phyloP scores from a whole-genome alignment of 2,888 invertebrate genomes.

The Diploptera punctata region DNA sequence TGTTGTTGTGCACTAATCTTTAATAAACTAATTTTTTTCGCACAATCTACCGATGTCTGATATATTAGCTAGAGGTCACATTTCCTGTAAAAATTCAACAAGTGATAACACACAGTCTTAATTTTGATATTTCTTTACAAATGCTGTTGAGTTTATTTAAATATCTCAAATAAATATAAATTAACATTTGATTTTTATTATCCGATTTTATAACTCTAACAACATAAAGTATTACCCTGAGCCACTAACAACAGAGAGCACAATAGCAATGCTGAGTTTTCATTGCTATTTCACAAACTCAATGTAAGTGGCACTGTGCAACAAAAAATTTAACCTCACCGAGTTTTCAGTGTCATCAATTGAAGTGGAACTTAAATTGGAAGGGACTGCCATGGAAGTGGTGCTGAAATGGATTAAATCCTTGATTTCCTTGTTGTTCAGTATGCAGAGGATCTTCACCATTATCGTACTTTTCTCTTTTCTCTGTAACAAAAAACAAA shows the following conservation, averaged over 20 bases:
- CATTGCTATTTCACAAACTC: neutral
- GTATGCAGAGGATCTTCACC: constrained; percentile 98
- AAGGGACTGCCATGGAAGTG: constrained; percentile 89
- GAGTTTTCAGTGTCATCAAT: constrained; percentile 60
- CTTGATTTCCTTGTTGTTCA: constrained; percentile 71
- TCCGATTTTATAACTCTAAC: too few species aligned
- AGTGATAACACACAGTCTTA: too few species aligned
- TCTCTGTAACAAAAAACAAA: constrained; percentile 69
- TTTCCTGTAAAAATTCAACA: too few species aligned
- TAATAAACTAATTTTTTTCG: too few species aligned
- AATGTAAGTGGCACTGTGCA: neutral
- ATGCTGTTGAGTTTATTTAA: too few species aligned
- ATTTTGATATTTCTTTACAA: too few species aligned
- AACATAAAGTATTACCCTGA: too few species aligned
- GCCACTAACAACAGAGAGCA: neutral
- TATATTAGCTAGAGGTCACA: too few species aligned
- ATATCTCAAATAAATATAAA: too few species aligned
- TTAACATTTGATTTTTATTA: too few species aligned
- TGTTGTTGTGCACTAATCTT: too few species aligned
- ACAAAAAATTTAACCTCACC: neutral
- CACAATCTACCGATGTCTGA: too few species aligned
- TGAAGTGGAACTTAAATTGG: constrained; percentile 98
- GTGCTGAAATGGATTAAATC: constrained; percentile 74
- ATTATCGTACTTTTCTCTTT: constrained; percentile 90
- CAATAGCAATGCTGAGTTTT: neutral